Conservation (phyloP, 2,113 vertebrate genomes). For the Colaptes auratus region DNA sequence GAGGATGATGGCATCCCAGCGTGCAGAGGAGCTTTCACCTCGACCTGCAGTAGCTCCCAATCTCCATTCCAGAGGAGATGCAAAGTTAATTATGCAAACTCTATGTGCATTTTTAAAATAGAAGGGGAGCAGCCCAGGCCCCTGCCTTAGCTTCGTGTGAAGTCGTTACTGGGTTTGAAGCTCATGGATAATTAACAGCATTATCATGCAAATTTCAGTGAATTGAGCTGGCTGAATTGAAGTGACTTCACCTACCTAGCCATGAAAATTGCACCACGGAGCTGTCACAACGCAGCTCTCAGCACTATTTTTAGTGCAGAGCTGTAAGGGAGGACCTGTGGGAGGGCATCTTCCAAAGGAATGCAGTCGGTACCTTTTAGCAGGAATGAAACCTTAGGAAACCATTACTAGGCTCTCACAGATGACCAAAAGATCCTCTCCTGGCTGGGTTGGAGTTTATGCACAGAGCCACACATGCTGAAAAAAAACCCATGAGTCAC, state of each 20-base stretch:
- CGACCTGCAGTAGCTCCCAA: background rate
- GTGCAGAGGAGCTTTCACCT: background rate
- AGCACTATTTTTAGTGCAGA: constrained; percentile 40
- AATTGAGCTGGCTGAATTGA: constrained; percentile 31
- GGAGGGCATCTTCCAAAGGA: constrained; percentile 46
- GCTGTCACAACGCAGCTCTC: background rate
- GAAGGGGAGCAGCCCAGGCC: background rate
- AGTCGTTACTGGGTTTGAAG: constrained; percentile 43
- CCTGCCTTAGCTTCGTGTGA: constrained; percentile 44
- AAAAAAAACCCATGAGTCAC: background rate
- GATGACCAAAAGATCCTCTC: constrained; percentile 5
- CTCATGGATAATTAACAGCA: constrained; percentile 52
- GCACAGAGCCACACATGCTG: background rate
- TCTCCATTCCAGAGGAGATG: constrained; percentile 9
- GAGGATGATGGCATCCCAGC: background rate
- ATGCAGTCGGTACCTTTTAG: constrained; percentile 10
- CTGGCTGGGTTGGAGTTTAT: background rate
- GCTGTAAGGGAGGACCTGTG: constrained; percentile 5
- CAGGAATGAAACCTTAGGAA: constrained; percentile 41
- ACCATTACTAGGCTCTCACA: background rate
- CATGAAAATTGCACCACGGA: background rate
- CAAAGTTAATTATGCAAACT: constrained; percentile 41
- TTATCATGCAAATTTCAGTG: constrained; percentile 60
- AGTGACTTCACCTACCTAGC: constrained; percentile 48
- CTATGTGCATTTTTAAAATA: constrained; percentile 21